Conservation (phyloP, 2,797 vertebrate genomes). For the Acipenser transmontanus region DNA sequence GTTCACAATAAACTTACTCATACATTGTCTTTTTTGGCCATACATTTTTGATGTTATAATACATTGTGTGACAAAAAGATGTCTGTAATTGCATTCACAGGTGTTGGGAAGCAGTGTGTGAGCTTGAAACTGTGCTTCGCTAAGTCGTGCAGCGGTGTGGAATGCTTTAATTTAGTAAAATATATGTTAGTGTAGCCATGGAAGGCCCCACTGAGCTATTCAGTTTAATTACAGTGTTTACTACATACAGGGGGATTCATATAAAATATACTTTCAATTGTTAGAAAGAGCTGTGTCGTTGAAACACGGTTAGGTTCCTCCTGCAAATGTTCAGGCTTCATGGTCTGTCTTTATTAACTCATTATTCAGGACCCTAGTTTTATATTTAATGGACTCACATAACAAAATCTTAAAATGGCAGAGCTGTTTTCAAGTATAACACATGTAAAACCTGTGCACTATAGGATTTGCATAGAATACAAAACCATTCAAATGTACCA, state of each 20-base stretch:
- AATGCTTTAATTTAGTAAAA: neutral
- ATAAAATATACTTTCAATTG: neutral
- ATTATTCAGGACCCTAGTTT: neutral
- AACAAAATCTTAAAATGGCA: neutral
- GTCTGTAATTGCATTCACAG: conserved; percentile 42
- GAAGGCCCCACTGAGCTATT: neutral
- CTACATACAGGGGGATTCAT: neutral
- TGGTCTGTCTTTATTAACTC: neutral
- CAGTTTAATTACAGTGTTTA: neutral
- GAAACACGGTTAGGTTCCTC: neutral
- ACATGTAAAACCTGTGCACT: no score
- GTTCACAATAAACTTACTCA: conserved; percentile 13
- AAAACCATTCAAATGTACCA: no score
- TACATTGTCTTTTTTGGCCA: conserved; percentile 32
- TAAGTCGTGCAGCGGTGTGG: no score
- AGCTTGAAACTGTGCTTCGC: conserved; percentile 7
- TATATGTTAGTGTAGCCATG: neutral
- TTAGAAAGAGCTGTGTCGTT: neutral
- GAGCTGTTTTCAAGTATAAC: neutral
- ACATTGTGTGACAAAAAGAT: conserved; percentile 38
- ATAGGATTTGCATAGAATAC: no score
- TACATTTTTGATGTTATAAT: conserved; percentile 34
- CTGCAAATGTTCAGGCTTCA: neutral
- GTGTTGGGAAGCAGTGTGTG: conserved; percentile 32
- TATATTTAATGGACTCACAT: neutral